These are phyloP conservation scores for Hedya salicella DNA, from an alignment of 2,888 invertebrate genomes.

Conservation along the genomic window DNA sequence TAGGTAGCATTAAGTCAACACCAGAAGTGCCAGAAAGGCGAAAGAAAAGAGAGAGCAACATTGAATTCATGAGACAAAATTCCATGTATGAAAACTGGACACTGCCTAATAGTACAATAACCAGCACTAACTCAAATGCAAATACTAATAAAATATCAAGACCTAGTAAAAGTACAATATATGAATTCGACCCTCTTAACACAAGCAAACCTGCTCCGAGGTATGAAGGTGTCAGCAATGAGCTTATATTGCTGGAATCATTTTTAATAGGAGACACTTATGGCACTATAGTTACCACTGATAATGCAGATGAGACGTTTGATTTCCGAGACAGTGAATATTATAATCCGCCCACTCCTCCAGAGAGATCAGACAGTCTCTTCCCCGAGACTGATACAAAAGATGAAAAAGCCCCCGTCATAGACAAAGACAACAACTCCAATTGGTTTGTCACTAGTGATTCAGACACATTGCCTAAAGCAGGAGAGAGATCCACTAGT, in stretches of 20 bases:
- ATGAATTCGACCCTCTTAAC: constrained; percentile 89
- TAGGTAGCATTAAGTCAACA: constrained; percentile 61
- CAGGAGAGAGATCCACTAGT: constrained; percentile 60
- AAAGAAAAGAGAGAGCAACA: constrained; percentile 60
- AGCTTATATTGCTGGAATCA: constrained; percentile 87
- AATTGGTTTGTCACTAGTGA: constrained; percentile 72
- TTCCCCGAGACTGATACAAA: constrained; percentile 67
- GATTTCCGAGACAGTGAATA: constrained; percentile 73
- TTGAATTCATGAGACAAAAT: constrained; percentile 69
- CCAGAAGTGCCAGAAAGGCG: constrained; percentile 70
- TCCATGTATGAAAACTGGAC: constrained; percentile 77
- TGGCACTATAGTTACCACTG: constrained; percentile 83
- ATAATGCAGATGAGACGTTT: constrained; percentile 67
- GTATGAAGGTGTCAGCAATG: constrained; percentile 84
- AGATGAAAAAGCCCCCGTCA: constrained; percentile 48
- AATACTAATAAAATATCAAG: constrained; percentile 47
- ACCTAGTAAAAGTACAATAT: constrained; percentile 86
- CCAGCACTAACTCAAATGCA: constrained; percentile 45
- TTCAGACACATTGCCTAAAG: constrained; percentile 49
- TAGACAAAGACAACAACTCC: constrained; percentile 70
- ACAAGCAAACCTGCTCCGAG: constrained; percentile 54
- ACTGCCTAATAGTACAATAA: constrained; percentile 56
- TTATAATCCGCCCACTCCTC: constrained; percentile 86
- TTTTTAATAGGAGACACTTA: constrained; percentile 89
- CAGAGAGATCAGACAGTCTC: constrained; percentile 87